Conservation (phyloP, 2,113 vertebrate genomes). For the Plotosus lineatus region DNA sequence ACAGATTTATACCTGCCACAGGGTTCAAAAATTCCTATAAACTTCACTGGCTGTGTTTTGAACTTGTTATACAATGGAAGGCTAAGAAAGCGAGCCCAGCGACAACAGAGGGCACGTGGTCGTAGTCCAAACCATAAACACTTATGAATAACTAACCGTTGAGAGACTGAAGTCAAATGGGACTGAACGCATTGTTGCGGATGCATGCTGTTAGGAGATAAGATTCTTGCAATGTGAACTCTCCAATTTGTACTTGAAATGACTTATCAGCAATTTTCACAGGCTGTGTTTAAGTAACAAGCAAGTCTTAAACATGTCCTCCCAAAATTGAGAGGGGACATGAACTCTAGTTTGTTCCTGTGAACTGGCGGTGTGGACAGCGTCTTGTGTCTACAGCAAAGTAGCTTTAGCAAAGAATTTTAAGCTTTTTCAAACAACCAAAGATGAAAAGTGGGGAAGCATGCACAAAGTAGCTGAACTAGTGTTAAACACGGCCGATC, state of each 20-base stretch:
- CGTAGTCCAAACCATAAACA: slow-evolving; percentile 47
- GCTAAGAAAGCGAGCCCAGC: slow-evolving; percentile 31
- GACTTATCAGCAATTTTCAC: slow-evolving; percentile 61
- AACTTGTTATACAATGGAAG: slow-evolving; percentile 31
- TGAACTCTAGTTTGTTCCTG: not conserved
- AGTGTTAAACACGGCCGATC: not conserved
- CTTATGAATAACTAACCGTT: slow-evolving; percentile 48
- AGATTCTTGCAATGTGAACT: slow-evolving; percentile 70
- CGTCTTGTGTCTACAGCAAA: not conserved
- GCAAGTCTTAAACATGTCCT: slow-evolving; percentile 2
- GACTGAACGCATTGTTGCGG: slow-evolving; percentile 66
- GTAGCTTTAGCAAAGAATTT: not conserved
- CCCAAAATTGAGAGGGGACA: slow-evolving; percentile 11
- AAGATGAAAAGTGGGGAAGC: not conserved
- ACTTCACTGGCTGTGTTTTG: slow-evolving; percentile 48
- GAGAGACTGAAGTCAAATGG: slow-evolving; percentile 54
- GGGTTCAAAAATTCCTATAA: slow-evolving; percentile 64
- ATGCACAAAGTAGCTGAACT: not conserved
- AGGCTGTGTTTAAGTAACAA: slow-evolving; percentile 34
- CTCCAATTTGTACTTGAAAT: slow-evolving; percentile 62
- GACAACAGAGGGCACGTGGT: slow-evolving; percentile 38
- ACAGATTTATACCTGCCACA: slow-evolving; percentile 51
- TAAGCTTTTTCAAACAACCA: not conserved
- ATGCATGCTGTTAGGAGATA: slow-evolving; percentile 70
- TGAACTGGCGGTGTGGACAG: not conserved